Evolutionary conservation across 2,113 vertebrate genomes (phyloP), one percentile per base, ranked within the genome.

Genomic region (Salvelinus namaycush): DNA sequence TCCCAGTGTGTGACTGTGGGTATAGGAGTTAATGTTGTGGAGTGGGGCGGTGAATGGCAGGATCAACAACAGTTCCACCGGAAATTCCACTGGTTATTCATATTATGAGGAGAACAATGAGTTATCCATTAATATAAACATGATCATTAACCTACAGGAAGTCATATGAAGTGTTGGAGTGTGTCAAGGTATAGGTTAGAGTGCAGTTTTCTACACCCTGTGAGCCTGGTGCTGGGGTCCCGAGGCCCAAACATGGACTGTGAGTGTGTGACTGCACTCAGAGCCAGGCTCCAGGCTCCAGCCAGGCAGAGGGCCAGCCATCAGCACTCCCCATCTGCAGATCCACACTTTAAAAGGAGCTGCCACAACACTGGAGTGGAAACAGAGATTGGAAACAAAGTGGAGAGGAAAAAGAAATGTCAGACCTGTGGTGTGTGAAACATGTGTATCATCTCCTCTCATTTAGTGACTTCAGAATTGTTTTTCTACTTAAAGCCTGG

Each of bases 331-430:
- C 72, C 64, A 44, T 85, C 82, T 85, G 82, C 66, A 74, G 83
- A 72, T 81, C 79, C 81, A 64, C 79, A 65, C 91, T 91, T 91
- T 89, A 89, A 92, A 92, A 92, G 90, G 89, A 91, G 69, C 81
- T 87, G 80, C 78, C 20, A 39, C 81, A 74, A 12, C 2, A 74
- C 79, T 88, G 86, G 75, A 87, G 89, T 18, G 51, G 51, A 87
- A 79, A 77, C 26, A 84, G 34, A 14, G 65, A 31, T 44, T 44
- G 39, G 39, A 44, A 44, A 44, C 39, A 44, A 44, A 44, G 66
- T 86, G 86, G 87, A 79, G 70, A 49, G 9, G 67, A 79, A 76
- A 75, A 64, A 34, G 7, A 76, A 68, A 48, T 49, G 39, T 31
- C 13, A 31, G 66, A 29, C 16, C 66, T 18, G 5, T 29, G 13